Evolutionary conservation across 2,888 invertebrate species (phyloP), one percentile per base, ranked within the genome.

Genomic region (Drosophila tripunctata): DNA sequence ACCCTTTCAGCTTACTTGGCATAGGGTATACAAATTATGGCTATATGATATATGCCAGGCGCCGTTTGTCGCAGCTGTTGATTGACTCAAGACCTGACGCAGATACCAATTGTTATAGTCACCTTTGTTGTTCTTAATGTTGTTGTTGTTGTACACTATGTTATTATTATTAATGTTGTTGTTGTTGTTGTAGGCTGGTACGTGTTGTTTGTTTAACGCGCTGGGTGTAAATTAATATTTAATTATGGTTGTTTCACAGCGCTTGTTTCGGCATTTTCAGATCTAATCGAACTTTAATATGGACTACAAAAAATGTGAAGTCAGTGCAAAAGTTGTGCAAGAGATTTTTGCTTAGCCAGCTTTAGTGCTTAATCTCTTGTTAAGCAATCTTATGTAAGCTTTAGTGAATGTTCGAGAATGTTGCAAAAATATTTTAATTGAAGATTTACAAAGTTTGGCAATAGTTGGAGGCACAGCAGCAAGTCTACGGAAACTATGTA

Each of bases 161-260:
- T 19, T 45, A 36, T 56, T 51, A 45, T 19, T 33, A 10, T 57
- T 45, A 40, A 45, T 67, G 50, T 45, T 68, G 33, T 22, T 72
- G 58, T 65, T 73, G 67, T 55, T 61, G 50, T 57, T 63, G 58
- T 52, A 43, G 56, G 54, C 56, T 41, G n/a, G 64, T 68, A 83
- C 88, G 87, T 88, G 88, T 60, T 83, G 88, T 88, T 83, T 83
- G 88, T 74, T 83, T 88, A 84, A 77, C 84, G 74, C 84, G 66
- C 55, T 67, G 69, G 74, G 88, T 87, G 87, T 88, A 89, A 88
- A 88, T 89, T 89, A 89, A 79, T 88, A 88, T 88, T 88, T 88
- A 88, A 88, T 88, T 89, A 89, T 87, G 77, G 71, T 67, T 67
- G 68, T 87, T 84, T 64, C 45, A 40, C 63, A 41, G 66, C 38